Percentiles rank a stretch among this genome's conserved stretches.
Evolutionary conservation across 2,797 vertebrate species (phyloP).

Genomic region (Danio albolineatus): DNA sequence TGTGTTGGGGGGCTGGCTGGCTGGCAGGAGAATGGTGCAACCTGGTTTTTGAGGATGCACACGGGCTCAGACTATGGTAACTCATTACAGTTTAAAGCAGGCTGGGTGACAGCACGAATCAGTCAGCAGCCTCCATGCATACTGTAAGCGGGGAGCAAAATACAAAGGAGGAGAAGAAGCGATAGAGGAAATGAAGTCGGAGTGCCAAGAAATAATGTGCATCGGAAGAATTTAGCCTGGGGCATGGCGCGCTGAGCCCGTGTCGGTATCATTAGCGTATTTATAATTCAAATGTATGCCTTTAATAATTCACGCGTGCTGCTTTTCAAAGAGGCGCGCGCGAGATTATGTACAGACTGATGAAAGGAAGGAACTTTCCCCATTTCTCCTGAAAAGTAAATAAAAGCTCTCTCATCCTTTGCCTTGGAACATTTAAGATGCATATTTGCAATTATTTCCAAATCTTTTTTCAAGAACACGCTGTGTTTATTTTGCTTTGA

Average conservation of each 20-base stretch:
- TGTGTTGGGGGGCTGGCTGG: conserved; percentile 74
- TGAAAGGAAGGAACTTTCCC: conserved; percentile 47
- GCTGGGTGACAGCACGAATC: conserved; percentile 87
- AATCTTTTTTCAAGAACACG: neutral
- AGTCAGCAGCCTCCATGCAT: conserved; percentile 76
- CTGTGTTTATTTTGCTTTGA: conserved; percentile 19
- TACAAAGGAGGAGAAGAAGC: conserved; percentile 79
- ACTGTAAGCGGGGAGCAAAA: conserved; percentile 54
- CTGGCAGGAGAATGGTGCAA: too few species aligned
- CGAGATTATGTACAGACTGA: conserved; percentile 84
- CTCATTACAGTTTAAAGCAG: conserved; percentile 93
- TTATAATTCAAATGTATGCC: conserved; percentile 96
- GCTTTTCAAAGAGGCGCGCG: conserved; percentile 90
- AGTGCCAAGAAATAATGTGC: conserved; percentile 90
- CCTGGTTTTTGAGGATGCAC: conserved; percentile 80
- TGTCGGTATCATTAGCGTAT: conserved; percentile 94
- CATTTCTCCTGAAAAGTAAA: conserved; percentile 55
- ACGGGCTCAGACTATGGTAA: conserved; percentile 86
- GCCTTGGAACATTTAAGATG: conserved; percentile 24
- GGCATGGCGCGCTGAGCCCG: conserved; percentile 91
- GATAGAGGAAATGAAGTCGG: conserved; percentile 85
- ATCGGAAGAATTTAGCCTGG: conserved; percentile 90
- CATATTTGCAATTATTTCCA: conserved; percentile 22
- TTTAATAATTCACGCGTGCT: conserved; percentile 93
- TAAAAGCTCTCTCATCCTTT: conserved; percentile 23